Evolutionary conservation across 2,113 vertebrate species (phyloP).

Genomic region (Podocnemis expansa): DNA sequence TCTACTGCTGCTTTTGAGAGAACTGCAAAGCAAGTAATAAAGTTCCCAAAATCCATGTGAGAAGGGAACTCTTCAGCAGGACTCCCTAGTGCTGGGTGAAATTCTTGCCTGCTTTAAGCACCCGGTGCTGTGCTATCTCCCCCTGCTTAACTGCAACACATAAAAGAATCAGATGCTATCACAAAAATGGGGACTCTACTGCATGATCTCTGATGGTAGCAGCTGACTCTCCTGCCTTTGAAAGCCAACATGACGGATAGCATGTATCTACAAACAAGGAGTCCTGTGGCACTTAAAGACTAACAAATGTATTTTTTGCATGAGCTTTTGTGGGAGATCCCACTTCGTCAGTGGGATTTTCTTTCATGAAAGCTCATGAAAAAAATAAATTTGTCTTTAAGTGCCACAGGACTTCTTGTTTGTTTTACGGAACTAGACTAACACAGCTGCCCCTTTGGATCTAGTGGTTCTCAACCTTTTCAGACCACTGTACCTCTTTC

Average conservation of each 20-base stretch:
- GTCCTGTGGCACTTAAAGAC: no score
- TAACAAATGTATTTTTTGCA: no score
- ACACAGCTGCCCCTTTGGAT: no score
- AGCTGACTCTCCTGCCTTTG: fast-evolving
- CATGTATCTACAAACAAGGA: fast-evolving
- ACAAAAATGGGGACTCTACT: fast-evolving
- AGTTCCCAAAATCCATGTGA: neutral
- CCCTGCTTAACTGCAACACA: neutral
- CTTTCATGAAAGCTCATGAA: no score
- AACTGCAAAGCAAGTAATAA: neutral
- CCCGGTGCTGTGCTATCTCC: neutral
- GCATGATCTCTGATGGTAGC: fast-evolving
- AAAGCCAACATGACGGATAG: fast-evolving
- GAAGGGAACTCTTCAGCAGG: neutral
- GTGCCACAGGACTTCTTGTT: no score
- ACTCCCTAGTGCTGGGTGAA: fast-evolving
- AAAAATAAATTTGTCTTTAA: no score
- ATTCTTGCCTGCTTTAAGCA: neutral
- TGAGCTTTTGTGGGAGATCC: no score
- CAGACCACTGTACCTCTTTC: no score
- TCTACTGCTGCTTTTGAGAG: neutral
- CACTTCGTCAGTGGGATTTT: no score
- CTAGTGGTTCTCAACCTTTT: no score
- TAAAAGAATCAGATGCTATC: fast-evolving
- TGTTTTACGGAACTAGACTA: no score